Evolutionary conservation across 2,888 invertebrate genomes (phyloP).

Genomic region (Macrophya alboannulata): DNA sequence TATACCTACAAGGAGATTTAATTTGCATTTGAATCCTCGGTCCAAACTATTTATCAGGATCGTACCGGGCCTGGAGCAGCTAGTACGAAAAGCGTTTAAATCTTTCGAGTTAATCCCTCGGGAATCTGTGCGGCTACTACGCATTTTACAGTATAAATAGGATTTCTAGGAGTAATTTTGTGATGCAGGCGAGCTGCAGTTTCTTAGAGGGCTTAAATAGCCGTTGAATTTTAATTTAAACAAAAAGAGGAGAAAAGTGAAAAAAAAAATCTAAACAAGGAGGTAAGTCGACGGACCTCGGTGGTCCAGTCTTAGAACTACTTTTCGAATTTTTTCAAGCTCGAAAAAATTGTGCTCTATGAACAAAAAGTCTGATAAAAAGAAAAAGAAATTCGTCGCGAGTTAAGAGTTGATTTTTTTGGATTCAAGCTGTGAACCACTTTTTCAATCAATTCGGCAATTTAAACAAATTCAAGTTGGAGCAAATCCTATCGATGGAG

Average conservation of each 20-base stretch:
- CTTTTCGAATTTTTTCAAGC: no score
- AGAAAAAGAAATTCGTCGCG: no score
- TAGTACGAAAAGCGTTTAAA: conserved; percentile 66
- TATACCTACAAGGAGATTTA: not conserved
- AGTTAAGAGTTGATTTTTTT: no score
- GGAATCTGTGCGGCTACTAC: conserved; percentile 57
- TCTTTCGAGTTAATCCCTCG: conserved; percentile 69
- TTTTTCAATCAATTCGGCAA: no score
- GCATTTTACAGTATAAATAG: conserved; percentile 21
- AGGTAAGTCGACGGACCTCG: no score
- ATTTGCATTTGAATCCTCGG: conserved; percentile 73
- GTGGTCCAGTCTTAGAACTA: no score
- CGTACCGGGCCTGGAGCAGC: conserved; percentile 41
- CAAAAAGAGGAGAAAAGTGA: not conserved
- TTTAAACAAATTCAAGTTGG: no score
- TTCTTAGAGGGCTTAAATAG: not conserved
- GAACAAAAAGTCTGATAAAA: no score
- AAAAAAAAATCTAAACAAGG: not conserved
- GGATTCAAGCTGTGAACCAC: no score
- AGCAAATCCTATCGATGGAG: no score
- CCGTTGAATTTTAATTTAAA: not conserved
- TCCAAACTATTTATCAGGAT: conserved; percentile 70
- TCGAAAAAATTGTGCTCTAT: no score
- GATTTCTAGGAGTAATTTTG: not conserved
- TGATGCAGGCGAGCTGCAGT: not conserved